Evolutionary conservation across 2,888 invertebrate genomes (phyloP).

Genomic region (Nephrotoma flavescens): DNA sequence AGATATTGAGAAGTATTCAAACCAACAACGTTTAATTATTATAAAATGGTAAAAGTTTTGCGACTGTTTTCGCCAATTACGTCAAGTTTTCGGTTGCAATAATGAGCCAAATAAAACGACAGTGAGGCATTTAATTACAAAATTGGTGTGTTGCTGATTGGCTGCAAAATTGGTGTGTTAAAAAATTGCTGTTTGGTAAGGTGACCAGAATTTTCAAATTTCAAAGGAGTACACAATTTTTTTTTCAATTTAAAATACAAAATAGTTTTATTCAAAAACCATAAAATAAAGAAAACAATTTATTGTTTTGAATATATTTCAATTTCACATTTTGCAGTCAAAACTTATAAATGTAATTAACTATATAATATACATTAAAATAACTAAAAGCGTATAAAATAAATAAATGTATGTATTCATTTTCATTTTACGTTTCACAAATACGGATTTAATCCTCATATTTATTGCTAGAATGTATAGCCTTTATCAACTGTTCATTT

Average conservation of each 20-base stretch:
- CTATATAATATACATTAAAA: too few species aligned
- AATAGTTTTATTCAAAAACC: neutral
- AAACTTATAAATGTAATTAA: neutral
- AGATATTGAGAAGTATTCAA: too few species aligned
- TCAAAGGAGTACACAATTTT: neutral
- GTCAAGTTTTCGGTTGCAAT: too few species aligned
- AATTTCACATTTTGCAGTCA: neutral
- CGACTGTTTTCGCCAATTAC: too few species aligned
- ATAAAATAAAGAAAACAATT: neutral
- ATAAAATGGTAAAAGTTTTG: too few species aligned
- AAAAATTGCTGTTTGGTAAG: too few species aligned
- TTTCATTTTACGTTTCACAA: neutral
- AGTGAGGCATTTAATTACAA: too few species aligned
- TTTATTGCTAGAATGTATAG: neutral
- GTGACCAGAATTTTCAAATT: neutral
- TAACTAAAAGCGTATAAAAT: neutral
- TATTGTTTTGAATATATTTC: neutral
- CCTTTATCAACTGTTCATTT: neutral
- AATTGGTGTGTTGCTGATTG: too few species aligned
- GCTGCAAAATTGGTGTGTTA: too few species aligned
- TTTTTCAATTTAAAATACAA: neutral
- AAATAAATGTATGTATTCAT: neutral
- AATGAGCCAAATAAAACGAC: too few species aligned
- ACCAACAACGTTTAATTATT: too few species aligned
- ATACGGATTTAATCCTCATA: neutral